Percentiles rank a stretch among this genome's conserved stretches.
Conservation (phyloP, 2,888 invertebrate genomes). For the Spisula subtruncata region DNA sequence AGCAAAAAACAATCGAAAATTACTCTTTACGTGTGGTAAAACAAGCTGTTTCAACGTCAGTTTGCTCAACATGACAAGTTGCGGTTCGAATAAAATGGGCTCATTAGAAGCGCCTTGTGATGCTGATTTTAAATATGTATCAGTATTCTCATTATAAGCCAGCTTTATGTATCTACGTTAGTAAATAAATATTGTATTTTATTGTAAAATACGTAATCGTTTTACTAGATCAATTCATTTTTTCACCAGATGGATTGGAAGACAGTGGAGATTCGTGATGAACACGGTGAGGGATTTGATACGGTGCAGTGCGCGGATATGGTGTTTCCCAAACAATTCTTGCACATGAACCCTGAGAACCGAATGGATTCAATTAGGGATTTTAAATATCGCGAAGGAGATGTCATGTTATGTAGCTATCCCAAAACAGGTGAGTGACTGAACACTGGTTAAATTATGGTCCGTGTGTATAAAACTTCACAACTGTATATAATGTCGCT, state of each 20-base stretch:
- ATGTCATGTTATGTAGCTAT: conserved; percentile 50
- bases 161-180: no score
- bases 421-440: conserved; percentile 46
- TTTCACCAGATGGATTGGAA: conserved; percentile 52
- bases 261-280: conserved; percentile 42
- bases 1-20: no score
- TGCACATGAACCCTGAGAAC: conserved; percentile 22
- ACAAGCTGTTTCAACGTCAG: no score
- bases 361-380: conserved; percentile 45
- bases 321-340: conserved; percentile 37
- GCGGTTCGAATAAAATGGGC: no score
- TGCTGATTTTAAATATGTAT: no score
- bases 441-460: not conserved
- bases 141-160: no score
- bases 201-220: not conserved
- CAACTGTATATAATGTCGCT: no score
- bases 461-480: not conserved
- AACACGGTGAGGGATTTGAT: conserved; percentile 45
- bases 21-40: no score
- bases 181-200: no score
- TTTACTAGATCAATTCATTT: no score
- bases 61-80: no score
- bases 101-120: no score
- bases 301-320: conserved; percentile 34
- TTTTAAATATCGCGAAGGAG: conserved; percentile 35